Conservation (phyloP, 1,140 invertebrate species). For the Pygmarrhopalites habei region DNA sequence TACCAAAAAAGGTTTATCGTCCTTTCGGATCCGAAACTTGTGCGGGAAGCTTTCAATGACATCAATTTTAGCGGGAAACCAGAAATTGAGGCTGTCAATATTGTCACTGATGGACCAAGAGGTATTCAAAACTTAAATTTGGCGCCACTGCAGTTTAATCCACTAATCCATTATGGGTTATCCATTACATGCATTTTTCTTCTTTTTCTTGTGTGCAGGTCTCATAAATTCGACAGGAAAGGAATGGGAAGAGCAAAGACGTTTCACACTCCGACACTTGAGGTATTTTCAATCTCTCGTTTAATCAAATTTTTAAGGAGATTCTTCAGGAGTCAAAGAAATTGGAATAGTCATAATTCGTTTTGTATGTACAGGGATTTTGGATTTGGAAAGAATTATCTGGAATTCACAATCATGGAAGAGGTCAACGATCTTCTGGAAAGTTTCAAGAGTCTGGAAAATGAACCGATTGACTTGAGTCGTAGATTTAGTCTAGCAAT, state of each 20-base stretch:
- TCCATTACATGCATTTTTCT: not conserved
- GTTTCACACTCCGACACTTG: slow-evolving; percentile 24
- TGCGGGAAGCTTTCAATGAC: slow-evolving; percentile 26
- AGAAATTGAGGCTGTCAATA: not conserved
- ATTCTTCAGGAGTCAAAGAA: too few relatives aligned
- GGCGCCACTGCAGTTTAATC: not conserved
- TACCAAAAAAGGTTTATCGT: slow-evolving; percentile 18
- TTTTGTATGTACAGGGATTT: too few relatives aligned
- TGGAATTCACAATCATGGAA: slow-evolving; percentile 25
- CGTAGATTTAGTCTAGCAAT: slow-evolving; percentile 12
- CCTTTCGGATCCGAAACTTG: slow-evolving; percentile 12
- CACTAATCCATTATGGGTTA: not conserved
- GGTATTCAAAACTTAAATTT: not conserved
- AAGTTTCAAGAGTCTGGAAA: not conserved
- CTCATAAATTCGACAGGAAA: slow-evolving; percentile 41
- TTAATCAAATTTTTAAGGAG: too few relatives aligned
- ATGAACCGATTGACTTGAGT: slow-evolving; percentile 2
- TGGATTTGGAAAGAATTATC: slow-evolving; percentile 33
- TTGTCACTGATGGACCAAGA: slow-evolving; percentile 1
- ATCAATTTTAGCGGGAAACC: slow-evolving; percentile 16
- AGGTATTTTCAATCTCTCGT: too few relatives aligned
- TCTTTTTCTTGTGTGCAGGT: slow-evolving; percentile 11
- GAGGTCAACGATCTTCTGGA: slow-evolving; percentile 28
- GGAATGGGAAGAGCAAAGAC: slow-evolving; percentile 50
- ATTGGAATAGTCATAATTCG: too few relatives aligned